These are phyloP conservation scores for Philypnodon macrostomus DNA, from an alignment of 2,797 vertebrate genomes.

Conservation along the genomic window DNA sequence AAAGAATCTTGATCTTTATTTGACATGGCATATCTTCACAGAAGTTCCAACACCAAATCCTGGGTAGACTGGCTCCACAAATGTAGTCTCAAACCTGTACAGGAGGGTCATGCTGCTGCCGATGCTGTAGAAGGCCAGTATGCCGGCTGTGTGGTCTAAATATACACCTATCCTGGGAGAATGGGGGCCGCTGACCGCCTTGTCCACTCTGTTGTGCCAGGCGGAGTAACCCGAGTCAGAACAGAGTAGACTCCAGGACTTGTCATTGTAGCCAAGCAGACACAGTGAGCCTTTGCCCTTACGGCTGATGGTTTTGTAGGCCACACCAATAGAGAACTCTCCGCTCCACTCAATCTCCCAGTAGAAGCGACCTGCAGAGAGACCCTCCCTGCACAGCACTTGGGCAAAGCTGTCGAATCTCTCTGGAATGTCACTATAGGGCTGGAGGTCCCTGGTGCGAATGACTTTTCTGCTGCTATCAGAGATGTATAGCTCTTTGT, in stretches of 20 bases:
- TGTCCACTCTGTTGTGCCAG: slow-evolving; percentile 82
- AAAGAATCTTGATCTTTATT: slow-evolving; percentile 52
- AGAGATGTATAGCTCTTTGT: slow-evolving; percentile 80
- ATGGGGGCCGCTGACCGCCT: slow-evolving; percentile 69
- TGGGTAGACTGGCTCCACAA: slow-evolving; percentile 78
- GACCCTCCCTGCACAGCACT: slow-evolving; percentile 77
- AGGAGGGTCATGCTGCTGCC: slow-evolving; percentile 78
- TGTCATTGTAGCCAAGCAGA: slow-evolving; percentile 82
- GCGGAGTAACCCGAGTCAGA: slow-evolving; percentile 81
- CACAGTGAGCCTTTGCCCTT: slow-evolving; percentile 82
- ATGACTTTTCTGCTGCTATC: slow-evolving; percentile 77
- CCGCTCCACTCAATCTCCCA: slow-evolving; percentile 85
- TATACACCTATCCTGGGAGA: slow-evolving; percentile 80
- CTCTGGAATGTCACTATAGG: slow-evolving; percentile 71
- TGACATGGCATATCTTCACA: slow-evolving; percentile 80
- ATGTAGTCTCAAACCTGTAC: slow-evolving; percentile 78
- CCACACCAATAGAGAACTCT: slow-evolving; percentile 80
- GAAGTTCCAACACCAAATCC: slow-evolving; percentile 83
- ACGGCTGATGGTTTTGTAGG: slow-evolving; percentile 78
- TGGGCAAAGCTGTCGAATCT: slow-evolving; percentile 82
- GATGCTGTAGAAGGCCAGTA: slow-evolving; percentile 80
- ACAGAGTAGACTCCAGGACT: slow-evolving; percentile 83
- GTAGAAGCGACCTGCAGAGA: slow-evolving; percentile 79
- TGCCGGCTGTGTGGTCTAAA: slow-evolving; percentile 77
- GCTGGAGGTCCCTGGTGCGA: slow-evolving; percentile 78